Percentiles rank a stretch among this genome's conserved stretches.
These are phyloP conservation scores for Scomber scombrus DNA, from an alignment of 2,113 vertebrate species.

Conservation along the genomic window DNA sequence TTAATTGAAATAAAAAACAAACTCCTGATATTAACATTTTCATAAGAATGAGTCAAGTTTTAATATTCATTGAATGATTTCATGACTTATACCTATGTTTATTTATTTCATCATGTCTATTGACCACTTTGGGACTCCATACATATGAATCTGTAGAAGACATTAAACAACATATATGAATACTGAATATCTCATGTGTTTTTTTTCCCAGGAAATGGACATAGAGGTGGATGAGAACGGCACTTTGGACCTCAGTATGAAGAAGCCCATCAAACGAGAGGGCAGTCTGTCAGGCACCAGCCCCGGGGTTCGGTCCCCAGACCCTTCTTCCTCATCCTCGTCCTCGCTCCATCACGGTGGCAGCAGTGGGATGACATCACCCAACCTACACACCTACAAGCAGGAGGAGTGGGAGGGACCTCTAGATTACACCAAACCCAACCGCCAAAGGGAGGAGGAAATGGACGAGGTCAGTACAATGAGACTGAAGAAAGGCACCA, in stretches of 20 bases:
- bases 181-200: background rate
- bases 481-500: background rate
- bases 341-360: conserved; percentile 89
- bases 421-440: conserved; percentile 97
- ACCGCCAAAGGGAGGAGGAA: conserved; percentile 95
- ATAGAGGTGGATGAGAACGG: conserved; percentile 98
- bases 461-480: conserved; percentile 90
- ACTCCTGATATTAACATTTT: background rate
- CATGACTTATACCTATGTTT: background rate
- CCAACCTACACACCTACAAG: conserved; percentile 91
- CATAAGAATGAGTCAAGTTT: background rate
- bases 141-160: background rate
- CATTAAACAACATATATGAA: background rate
- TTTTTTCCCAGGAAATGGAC: conserved; percentile 89
- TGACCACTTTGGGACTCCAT: background rate
- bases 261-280: conserved; percentile 92
- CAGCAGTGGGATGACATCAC: conserved; percentile 92
- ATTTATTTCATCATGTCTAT: background rate
- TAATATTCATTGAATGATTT: background rate
- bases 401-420: conserved; percentile 98
- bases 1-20: no score
- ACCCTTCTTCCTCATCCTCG: conserved; percentile 84
- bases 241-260: conserved; percentile 98
- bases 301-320: conserved; percentile 90
- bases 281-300: conserved; percentile 90